Base-by-base conservation (phyloP, 2,888 invertebrate species). In the Ophion ventricosus region DNA sequence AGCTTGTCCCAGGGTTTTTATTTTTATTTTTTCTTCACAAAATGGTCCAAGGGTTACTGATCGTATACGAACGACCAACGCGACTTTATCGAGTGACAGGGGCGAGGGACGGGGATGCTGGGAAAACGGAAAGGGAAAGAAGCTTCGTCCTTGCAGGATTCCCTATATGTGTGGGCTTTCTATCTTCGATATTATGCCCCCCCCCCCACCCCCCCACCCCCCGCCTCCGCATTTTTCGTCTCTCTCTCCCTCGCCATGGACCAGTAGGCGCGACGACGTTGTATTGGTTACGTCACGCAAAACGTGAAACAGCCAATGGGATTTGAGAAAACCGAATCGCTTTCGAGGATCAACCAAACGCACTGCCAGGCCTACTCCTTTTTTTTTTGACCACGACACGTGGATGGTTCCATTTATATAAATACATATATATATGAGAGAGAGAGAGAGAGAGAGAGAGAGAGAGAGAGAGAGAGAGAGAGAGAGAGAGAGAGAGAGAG, bases 211-310 rank as follows among this genome's bases (percentile, higher is more conserved):
- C 73, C 54, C 4, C 40, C 23, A n/a, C n/a, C n/a, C n/a, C n/a
- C n/a, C n/a, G n/a, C n/a, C n/a, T n/a, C n/a, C n/a, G n/a, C n/a
- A n/a, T 8, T 67, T 20, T 61, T 66, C 63, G 66, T 70, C 74
- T 61, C 77, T 17, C 23, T 29, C n/a, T 54, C 66, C 57, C 57
- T 75, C 73, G 67, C 70, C 61, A 73, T 74, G 83, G 78, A 86
- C 84, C 86, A 86, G 84, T 86, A 80, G 73, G 84, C 84, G 83
- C 67, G 81, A 75, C 84, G 82, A 84, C 69, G 54, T 17, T 75
- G 35, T 54, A 49, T 40, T 64, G n/a, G 77, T 86, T 82, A 78
- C 85, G 85, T 86, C 85, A 84, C 83, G 64, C 40, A 76, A 74
- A 77, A 23, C 56, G 40, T 56, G 64, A 64, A 82, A 49, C 56